Evolutionary conservation across 2,888 invertebrate species (phyloP).

Genomic region (Bombylius major): DNA sequence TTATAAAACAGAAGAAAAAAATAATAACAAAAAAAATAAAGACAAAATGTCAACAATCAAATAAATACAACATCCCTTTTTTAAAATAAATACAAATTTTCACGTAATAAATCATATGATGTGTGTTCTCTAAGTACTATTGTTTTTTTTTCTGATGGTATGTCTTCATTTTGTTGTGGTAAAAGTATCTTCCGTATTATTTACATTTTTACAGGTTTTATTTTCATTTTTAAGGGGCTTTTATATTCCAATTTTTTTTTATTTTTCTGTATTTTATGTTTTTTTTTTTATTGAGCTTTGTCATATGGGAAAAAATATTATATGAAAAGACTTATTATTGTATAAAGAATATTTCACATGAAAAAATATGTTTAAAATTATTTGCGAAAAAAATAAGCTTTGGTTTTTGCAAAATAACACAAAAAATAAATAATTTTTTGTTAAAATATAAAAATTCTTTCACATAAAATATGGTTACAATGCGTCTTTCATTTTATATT

Average conservation of each 20-base stretch:
- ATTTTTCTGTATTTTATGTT: neutral
- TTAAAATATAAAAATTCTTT: too few relatives aligned
- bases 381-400: too few relatives aligned
- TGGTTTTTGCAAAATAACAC: too few relatives aligned
- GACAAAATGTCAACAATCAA: neutral
- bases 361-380: too few relatives aligned
- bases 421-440: too few relatives aligned
- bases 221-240: too few relatives aligned
- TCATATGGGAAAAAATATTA: neutral
- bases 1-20: neutral
- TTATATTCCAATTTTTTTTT: neutral
- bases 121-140: neutral
- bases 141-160: neutral
- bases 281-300: neutral
- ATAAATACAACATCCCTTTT: neutral
- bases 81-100: neutral
- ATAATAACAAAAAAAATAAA: neutral
- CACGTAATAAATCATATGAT: neutral
- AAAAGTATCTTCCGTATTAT: neutral
- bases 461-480: too few relatives aligned
- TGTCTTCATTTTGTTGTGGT: neutral
- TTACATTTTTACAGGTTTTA: too few relatives aligned
- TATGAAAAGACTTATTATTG: neutral
- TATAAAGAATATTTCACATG: too few relatives aligned
- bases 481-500: too few relatives aligned